A percentile compares a stretch with the other conserved stretches of the same genome.
These are phyloP conservation scores for Sebastes taczanowskii DNA, from an alignment of 2,797 vertebrate species.

Conservation along the genomic window DNA sequence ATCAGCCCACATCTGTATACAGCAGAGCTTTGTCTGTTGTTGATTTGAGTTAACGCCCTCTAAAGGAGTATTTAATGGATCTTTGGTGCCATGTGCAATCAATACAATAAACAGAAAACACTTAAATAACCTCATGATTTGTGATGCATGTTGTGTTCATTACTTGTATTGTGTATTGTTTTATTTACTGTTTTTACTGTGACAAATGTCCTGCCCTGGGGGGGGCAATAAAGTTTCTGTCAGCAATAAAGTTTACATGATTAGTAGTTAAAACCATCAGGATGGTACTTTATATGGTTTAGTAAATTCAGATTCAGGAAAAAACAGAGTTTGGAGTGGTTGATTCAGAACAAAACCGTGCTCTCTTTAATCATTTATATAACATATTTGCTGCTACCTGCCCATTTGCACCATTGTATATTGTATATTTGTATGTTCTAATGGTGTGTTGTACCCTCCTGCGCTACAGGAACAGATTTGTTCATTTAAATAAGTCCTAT, in stretches of 20 bases:
- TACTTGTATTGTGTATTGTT: neutral
- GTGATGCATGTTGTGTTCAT: neutral
- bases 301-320: neutral
- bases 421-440: neutral
- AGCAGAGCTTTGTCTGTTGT: neutral
- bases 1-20: neutral
- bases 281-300: neutral
- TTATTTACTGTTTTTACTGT: neutral
- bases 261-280: neutral
- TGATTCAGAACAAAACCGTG: no score
- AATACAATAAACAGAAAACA: neutral
- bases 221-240: neutral
- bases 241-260: neutral
- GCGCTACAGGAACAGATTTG: no score
- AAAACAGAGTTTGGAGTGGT: neutral
- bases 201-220: neutral
- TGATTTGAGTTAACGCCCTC: neutral
- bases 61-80: neutral
- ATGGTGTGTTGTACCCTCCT: neutral
- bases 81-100: neutral
- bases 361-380: fast-evolving
- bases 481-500: no score
- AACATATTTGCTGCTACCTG: no score
- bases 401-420: neutral
- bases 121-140: neutral